Evolutionary conservation across 1,140 invertebrate genomes (phyloP).

Genomic region (Leptoteleia sp.): DNA sequence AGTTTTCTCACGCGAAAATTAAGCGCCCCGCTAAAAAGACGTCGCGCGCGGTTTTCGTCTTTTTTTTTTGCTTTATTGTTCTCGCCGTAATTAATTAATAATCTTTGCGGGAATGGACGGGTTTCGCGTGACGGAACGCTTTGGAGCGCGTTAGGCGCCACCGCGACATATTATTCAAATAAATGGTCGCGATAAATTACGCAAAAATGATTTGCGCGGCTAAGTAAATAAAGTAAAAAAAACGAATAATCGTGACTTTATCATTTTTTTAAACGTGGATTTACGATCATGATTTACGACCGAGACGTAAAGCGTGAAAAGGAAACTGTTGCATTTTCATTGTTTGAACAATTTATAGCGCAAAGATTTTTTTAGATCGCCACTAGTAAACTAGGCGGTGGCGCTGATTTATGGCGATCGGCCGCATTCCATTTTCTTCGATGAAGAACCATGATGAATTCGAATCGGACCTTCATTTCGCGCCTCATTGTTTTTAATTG

Average conservation of each 20-base stretch:
- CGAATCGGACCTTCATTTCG: conserved; percentile 12
- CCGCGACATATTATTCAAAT: conserved; percentile 48
- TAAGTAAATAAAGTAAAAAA: conserved; percentile 57
- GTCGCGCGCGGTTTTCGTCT: not conserved
- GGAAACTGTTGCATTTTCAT: conserved; percentile 63
- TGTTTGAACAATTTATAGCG: conserved; percentile 58
- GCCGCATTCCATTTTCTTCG: conserved; percentile 29
- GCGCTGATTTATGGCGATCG: conserved; percentile 29
- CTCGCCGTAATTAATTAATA: not conserved
- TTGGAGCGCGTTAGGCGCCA: too few species aligned
- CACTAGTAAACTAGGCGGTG: conserved; percentile 32
- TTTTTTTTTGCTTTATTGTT: not conserved
- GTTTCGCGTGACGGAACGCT: too few species aligned
- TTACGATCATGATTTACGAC: conserved; percentile 57
- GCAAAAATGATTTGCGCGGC: conserved; percentile 50
- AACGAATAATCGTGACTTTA: conserved; percentile 58
- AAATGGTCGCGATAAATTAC: conserved; percentile 52
- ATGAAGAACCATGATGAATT: conserved; percentile 23
- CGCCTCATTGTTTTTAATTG: conserved; percentile 26
- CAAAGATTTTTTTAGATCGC: conserved; percentile 49
- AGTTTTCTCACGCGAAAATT: too few species aligned
- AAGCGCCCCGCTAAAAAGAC: not conserved
- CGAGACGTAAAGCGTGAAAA: conserved; percentile 53
- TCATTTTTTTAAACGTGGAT: conserved; percentile 60
- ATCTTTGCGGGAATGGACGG: too few species aligned